These are phyloP conservation scores for Siphlonurus alternatus DNA, from an alignment of 2,888 invertebrate genomes.

Conservation along the genomic window DNA sequence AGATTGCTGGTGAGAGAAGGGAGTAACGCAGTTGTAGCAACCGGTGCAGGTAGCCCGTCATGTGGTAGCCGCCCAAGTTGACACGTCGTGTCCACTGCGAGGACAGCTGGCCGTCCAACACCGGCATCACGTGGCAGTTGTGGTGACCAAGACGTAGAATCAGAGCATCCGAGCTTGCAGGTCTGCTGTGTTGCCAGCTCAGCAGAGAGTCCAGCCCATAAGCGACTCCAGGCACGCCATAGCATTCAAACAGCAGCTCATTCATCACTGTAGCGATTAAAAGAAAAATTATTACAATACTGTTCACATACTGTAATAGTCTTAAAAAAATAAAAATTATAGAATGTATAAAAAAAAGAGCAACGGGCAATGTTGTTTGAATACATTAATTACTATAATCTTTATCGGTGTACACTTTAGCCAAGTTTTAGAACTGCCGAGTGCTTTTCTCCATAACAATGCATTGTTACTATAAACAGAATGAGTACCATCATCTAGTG, in stretches of 20 bases:
- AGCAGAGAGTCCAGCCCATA: slow-evolving; percentile 79
- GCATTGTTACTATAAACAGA: too few species aligned
- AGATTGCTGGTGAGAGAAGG: slow-evolving; percentile 73
- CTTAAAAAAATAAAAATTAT: slow-evolving; percentile 2
- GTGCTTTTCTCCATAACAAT: too few species aligned
- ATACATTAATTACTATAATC: too few species aligned
- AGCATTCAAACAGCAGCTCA: slow-evolving; percentile 85
- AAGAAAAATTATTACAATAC: slow-evolving; percentile 4
- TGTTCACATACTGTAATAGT: neutral
- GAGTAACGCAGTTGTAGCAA: slow-evolving; percentile 86
- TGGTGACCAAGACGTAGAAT: slow-evolving; percentile 78
- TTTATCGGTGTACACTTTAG: too few species aligned
- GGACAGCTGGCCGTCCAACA: slow-evolving; percentile 52
- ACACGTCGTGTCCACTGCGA: slow-evolving; percentile 57
- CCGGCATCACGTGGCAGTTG: slow-evolving; percentile 73
- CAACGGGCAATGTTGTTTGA: too few species aligned
- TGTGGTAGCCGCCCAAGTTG: slow-evolving; percentile 75
- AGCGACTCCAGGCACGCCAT: slow-evolving; percentile 65
- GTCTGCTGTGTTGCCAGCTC: slow-evolving; percentile 43
- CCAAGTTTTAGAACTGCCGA: too few species aligned
- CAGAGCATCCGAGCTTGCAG: slow-evolving; percentile 46
- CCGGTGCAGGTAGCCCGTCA: slow-evolving; percentile 68
- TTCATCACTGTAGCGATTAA: slow-evolving; percentile 87
- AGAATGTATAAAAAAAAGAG: too few species aligned
- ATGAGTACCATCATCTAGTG: too few species aligned